A percentile compares a stretch with the other conserved stretches of the same genome.
phyloP scores from a whole-genome alignment of 2,888 invertebrate species.

The Bembecia ichneumoniformis region DNA sequence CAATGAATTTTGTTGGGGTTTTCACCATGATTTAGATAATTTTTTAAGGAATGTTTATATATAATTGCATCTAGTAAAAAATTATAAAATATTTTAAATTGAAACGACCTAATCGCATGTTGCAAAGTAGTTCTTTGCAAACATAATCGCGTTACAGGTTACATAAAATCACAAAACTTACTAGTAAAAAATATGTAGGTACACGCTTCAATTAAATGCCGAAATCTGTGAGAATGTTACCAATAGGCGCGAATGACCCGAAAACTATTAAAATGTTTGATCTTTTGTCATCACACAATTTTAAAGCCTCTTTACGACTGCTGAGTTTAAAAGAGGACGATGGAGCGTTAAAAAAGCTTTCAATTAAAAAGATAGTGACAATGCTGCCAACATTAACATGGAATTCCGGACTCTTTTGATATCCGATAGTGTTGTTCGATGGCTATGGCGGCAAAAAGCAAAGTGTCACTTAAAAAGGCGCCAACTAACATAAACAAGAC shows the following conservation, averaged over 20 bases:
- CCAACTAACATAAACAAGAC: conserved; percentile 62
- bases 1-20: no score
- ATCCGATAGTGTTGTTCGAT: conserved; percentile 64
- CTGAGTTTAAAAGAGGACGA: conserved; percentile 35
- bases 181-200: background rate
- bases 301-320: conserved; percentile 55
- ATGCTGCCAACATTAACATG: conserved; percentile 54
- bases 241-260: no score
- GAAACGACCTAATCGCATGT: no score
- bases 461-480: conserved; percentile 72
- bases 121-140: no score
- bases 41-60: no score
- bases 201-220: background rate
- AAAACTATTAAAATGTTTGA: conserved; percentile 53
- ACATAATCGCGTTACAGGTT: no score
- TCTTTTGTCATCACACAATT: conserved; percentile 49
- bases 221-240: no score
- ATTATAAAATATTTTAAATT: no score
- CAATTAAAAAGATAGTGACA: conserved; percentile 66
- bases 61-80: no score
- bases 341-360: conserved; percentile 54
- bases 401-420: conserved; percentile 55
- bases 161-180: no score
- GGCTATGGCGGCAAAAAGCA: conserved; percentile 60
- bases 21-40: no score